These are phyloP conservation scores for Platysteira castanea DNA, from an alignment of 2,113 vertebrate species.

Conservation along the genomic window DNA sequence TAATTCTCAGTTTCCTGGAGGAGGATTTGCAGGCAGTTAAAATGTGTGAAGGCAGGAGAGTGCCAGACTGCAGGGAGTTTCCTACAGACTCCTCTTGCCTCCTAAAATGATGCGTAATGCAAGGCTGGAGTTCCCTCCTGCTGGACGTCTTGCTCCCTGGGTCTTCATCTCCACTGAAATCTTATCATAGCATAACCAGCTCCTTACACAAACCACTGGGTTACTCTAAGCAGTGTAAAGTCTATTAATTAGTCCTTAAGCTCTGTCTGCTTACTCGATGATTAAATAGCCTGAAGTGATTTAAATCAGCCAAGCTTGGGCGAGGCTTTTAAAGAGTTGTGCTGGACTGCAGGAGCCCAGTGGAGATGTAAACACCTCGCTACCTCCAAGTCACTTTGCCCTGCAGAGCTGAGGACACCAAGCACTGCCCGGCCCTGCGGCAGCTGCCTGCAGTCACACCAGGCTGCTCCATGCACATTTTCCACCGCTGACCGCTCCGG, in stretches of 20 bases:
- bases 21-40: neutral
- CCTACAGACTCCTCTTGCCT: neutral
- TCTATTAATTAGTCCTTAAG: neutral
- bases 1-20: neutral
- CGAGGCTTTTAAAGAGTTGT: neutral
- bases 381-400: neutral
- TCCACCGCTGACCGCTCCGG: rapidly evolving
- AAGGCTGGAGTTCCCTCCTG: neutral
- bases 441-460: neutral
- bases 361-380: neutral
- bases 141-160: neutral
- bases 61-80: neutral
- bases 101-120: neutral
- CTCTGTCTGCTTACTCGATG: neutral
- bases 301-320: neutral
- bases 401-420: neutral
- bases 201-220: neutral
- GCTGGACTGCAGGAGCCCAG: neutral
- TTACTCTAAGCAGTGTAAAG: neutral
- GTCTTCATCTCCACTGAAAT: neutral
- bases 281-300: neutral
- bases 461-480: neutral
- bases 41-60: neutral
- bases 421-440: neutral
- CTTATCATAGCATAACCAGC: neutral